Evolutionary conservation across 2,888 invertebrate species (phyloP).

Genomic region (Tanytarsus gracilentus): DNA sequence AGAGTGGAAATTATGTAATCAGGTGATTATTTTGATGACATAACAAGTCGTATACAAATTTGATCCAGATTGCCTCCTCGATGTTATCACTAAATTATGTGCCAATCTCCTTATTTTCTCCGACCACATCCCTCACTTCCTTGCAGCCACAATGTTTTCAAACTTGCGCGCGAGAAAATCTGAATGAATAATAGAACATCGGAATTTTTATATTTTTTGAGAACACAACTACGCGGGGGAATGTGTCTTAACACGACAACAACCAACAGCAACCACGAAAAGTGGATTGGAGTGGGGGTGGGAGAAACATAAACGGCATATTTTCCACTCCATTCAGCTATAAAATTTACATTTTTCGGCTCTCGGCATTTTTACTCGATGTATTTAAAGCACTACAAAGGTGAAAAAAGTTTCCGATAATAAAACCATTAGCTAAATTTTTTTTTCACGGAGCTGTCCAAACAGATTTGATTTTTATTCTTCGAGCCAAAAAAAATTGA

Average conservation of each 20-base stretch:
- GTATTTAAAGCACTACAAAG: neutral
- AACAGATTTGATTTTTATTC: no score
- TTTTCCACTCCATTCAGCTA: slow-evolving; percentile 24
- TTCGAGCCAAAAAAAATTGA: neutral
- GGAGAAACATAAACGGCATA: slow-evolving; percentile 11
- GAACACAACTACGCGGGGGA: no score
- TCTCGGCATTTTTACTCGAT: neutral
- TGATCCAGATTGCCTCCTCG: slow-evolving; percentile 24
- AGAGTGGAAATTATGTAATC: neutral
- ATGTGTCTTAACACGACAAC: no score
- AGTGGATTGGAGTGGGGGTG: neutral
- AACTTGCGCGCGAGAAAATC: neutral
- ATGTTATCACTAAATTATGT: slow-evolving; percentile 25
- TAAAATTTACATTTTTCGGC: slow-evolving; percentile 22
- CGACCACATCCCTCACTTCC: neutral
- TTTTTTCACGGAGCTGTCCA: no score
- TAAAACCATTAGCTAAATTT: no score
- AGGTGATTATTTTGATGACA: slow-evolving; percentile 24
- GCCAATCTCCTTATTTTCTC: neutral
- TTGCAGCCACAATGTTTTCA: neutral
- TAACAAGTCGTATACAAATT: slow-evolving; percentile 6
- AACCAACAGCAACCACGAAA: no score
- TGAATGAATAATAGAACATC: no score
- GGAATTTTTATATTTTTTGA: no score
- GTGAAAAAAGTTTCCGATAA: neutral